Evolutionary conservation across 2,797 vertebrate genomes (phyloP), one percentile per base, ranked within the genome.

Genomic region (Arnoldichthys spilopterus): DNA sequence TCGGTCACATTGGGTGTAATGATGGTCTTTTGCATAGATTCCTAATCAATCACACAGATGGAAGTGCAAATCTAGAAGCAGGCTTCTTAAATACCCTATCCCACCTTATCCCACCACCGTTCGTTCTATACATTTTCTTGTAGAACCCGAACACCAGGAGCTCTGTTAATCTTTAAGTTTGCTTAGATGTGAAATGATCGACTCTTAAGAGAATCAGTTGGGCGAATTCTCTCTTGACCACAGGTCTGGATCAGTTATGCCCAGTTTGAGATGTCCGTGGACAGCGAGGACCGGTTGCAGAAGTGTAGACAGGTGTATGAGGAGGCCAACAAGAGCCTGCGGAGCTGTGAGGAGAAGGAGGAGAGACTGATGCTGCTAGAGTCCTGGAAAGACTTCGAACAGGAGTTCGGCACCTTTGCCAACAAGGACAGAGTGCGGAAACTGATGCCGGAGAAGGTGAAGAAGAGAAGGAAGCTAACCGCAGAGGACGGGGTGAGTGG

Each of bases 241-340:
- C 89, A 99, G 97, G 98, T 99, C 0, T 99, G 98, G 98, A 97
- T 98, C 88, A 99, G 98, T 89, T 96, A 94, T 61, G 96, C 96
- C 0, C 96, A 96, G 89, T 99, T 97, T 4, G 98, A 99, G 90
- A 89, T 99, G 54, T 97, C 98, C 0, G 90, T 96, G 0, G 95
- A 95, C 0, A 84, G 74, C 9, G 78, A 89, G 1, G 93, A 94
- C 28, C 90, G 94, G 24, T 87, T 98, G 87, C 86, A 88, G 47
- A 91, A 90, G 70, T 95, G 97, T 88, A 92, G 96, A 58, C 96
- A 96, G 80, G 93, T 97, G 74, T 99, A 94, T 0, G 98, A 99
- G 89, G 98, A 99, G 86, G 97, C 97, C 76, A 99, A 99, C 88
- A 97, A 94, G 88, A 88, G 94, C 78, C 91, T 99, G 94, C 91